Evolutionary conservation across 2,113 vertebrate species (phyloP), one percentile per base, ranked within the genome.

Genomic region (Dasyurus viverrinus): DNA sequence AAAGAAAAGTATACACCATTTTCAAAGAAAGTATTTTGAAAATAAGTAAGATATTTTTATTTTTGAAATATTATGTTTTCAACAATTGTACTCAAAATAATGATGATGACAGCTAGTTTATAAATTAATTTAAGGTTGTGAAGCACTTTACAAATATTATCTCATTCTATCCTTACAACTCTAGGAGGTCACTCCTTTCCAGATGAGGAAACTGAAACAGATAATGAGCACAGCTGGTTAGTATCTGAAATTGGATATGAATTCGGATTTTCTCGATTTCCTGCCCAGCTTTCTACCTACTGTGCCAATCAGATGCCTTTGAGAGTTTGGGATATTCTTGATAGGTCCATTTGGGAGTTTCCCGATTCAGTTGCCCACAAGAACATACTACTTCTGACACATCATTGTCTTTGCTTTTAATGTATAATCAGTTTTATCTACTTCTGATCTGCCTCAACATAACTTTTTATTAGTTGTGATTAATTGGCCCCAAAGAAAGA

Each of bases 341-440:
- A 30, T 92, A 92, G 93, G 94, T 91, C 94, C 96, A n/a, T 52
- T 93, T 89, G 91, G 93, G 22, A 96, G 94, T 97, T 96, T 84
- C 95, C 94, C 95, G 91, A 97, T 97, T 97, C 96, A 97, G 92
- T 96, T 94, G 93, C 48, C 12, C 90, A 57, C 52, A 54, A 8
- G 94, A 94, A 94, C 94, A 91, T 3, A 89, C 8, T 93, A 47
- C 47, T 94, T 93, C 55, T 60, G 11, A 92, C 10, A 93, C 94
- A 93, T 53, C 94, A 76, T 91, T 91, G 14, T 90, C n/a, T 96
- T 94, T 94, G 30, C 46, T n/a, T 53, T 95, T 57, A 91, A 53
- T 76, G 60, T 84, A n/a, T 2, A 90, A 92, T 90, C 30, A 90
- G 90, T 84, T 92, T 52, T 76, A 52, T 53, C 25, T 54, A 30